Conservation (phyloP, 2,113 vertebrate species). For the Anser cygnoides region DNA sequence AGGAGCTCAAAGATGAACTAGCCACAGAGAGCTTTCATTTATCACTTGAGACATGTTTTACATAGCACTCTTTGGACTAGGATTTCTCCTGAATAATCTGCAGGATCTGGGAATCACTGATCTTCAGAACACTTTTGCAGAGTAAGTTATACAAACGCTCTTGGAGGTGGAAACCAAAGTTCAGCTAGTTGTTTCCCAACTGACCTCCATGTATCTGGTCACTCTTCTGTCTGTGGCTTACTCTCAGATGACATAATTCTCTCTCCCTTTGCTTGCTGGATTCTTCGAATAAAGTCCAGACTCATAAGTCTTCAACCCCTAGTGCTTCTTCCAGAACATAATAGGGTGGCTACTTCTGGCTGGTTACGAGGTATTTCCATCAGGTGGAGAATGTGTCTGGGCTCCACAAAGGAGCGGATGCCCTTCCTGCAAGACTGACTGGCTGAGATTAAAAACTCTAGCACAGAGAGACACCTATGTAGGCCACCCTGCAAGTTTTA, state of each 20-base stretch:
- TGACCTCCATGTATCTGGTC: not conserved
- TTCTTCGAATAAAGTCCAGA: not conserved
- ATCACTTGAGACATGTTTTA: rapidly evolving
- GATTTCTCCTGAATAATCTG: not conserved
- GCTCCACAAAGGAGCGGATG: not conserved
- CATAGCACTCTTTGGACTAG: not conserved
- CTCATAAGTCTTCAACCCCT: not conserved
- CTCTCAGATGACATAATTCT: not conserved
- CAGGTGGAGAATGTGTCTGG: not conserved
- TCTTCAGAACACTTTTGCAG: not conserved
- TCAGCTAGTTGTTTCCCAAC: not conserved
- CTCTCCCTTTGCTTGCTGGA: not conserved
- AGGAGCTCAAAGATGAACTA: not conserved
- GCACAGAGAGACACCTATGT: not conserved
- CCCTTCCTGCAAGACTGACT: not conserved
- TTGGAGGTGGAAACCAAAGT: not conserved
- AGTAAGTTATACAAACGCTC: not conserved
- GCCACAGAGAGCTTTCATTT: not conserved
- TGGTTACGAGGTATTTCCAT: not conserved
- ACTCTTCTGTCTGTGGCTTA: not conserved
- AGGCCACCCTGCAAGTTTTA: not conserved
- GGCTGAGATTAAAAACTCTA: not conserved
- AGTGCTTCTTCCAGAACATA: not conserved
- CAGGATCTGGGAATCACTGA: not conserved
- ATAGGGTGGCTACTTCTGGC: not conserved